Conservation (phyloP, 1,140 invertebrate genomes). For the Saxidomus purpurata region DNA sequence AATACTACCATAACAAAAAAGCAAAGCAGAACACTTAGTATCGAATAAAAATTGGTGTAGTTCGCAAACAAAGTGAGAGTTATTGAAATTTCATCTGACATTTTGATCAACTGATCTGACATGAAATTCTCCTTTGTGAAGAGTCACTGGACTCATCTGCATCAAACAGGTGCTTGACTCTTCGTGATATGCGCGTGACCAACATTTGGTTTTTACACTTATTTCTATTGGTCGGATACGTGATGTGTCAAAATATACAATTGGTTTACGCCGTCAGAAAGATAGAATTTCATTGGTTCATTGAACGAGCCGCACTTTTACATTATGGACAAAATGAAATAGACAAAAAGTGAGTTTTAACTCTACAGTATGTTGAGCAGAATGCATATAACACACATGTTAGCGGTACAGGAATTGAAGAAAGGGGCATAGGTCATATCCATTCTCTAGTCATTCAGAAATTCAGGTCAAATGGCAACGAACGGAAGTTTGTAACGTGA, state of each 20-base stretch:
- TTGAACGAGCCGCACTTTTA: no score
- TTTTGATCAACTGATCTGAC: conserved; percentile 1
- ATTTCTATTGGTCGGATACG: background rate
- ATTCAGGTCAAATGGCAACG: no score
- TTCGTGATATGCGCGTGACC: background rate
- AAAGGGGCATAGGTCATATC: no score
- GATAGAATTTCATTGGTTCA: background rate
- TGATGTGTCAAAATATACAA: background rate
- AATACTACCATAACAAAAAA: conserved; percentile 65
- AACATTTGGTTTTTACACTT: background rate
- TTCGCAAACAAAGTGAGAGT: conserved; percentile 52
- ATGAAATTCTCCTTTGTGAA: conserved; percentile 6
- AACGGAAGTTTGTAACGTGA: no score
- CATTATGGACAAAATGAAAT: no score
- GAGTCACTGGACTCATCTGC: background rate
- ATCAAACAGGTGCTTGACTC: background rate
- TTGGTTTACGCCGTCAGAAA: background rate
- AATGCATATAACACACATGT: no score
- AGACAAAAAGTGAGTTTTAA: no score
- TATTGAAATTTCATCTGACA: conserved; percentile 52
- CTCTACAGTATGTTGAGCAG: no score
- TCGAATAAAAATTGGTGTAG: conserved; percentile 63
- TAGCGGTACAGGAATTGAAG: no score
- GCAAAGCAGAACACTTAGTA: conserved; percentile 57
- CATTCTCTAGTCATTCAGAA: no score